Conservation (phyloP, 2,888 invertebrate species). For the Lithophane leautieri region DNA sequence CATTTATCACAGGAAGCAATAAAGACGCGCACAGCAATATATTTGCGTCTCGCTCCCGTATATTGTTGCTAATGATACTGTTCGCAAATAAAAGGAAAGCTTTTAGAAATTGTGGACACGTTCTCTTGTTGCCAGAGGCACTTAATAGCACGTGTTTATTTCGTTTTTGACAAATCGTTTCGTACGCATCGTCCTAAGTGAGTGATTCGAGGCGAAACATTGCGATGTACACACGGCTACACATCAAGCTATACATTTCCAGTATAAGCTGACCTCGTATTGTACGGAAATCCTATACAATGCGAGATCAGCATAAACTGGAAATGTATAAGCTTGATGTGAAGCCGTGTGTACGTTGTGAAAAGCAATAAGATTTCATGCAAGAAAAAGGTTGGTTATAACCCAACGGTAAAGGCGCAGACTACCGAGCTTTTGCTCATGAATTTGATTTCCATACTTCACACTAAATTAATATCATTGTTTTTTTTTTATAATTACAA, state of each 20-base stretch:
- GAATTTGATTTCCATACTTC: not conserved
- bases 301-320: no score
- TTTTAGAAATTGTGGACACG: slow-evolving; percentile 77
- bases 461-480: not conserved
- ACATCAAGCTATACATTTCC: no score
- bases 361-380: slow-evolving; percentile 5
- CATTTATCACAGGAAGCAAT: slow-evolving; percentile 83
- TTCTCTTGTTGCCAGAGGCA: slow-evolving; percentile 65
- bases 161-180: slow-evolving; percentile 70
- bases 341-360: no score
- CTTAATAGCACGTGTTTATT: slow-evolving; percentile 73
- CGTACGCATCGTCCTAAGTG: not conserved
- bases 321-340: no score
- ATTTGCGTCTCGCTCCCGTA: slow-evolving; percentile 76
- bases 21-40: slow-evolving; percentile 78
- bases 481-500: not conserved
- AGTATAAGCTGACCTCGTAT: no score
- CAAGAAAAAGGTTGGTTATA: not conserved
- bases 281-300: no score
- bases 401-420: not conserved
- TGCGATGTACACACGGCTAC: no score
- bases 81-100: slow-evolving; percentile 78
- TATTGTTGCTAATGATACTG: slow-evolving; percentile 81
- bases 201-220: slow-evolving; percentile 1
- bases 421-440: no score